Conservation (phyloP, 2,797 vertebrate genomes). For the Channa striata region DNA sequence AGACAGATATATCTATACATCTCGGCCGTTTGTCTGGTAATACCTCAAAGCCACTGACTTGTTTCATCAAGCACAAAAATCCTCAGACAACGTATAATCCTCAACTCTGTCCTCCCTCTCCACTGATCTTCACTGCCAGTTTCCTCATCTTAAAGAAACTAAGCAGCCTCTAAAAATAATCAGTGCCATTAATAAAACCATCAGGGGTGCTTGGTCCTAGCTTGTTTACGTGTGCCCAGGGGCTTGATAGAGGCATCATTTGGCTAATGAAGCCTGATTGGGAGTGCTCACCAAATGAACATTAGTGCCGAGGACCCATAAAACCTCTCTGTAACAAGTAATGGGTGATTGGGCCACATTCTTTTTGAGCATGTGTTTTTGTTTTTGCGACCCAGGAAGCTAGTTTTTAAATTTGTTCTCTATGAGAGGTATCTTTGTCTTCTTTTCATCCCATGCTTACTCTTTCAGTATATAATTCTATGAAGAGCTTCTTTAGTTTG, state of each 20-base stretch:
- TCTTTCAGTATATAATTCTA: background rate
- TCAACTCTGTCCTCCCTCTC: constrained; percentile 18
- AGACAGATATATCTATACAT: no score
- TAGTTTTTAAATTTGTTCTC: constrained; percentile 18
- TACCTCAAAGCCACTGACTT: constrained; percentile 10
- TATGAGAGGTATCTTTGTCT: background rate
- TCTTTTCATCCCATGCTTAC: background rate
- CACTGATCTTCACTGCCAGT: constrained; percentile 25
- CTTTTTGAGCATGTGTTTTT: constrained; percentile 28
- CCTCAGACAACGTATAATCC: constrained; percentile 56
- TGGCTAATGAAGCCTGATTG: constrained; percentile 79
- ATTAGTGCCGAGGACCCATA: constrained; percentile 70
- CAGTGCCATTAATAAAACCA: constrained; percentile 76
- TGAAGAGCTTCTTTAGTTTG: background rate
- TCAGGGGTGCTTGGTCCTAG: constrained; percentile 68
- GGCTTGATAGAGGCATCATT: constrained; percentile 72
- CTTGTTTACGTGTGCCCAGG: constrained; percentile 76
- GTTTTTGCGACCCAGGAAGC: background rate
- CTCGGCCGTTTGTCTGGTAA: background rate
- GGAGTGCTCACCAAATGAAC: constrained; percentile 72
- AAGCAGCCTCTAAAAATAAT: constrained; percentile 78
- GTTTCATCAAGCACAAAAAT: constrained; percentile 14
- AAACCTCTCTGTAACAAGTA: constrained; percentile 63
- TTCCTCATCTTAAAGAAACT: constrained; percentile 58
- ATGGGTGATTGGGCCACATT: constrained; percentile 48